A percentile compares a stretch with the other conserved stretches of the same genome.
These are phyloP conservation scores for Thymelicus acteon DNA, from an alignment of 2,888 invertebrate species.

Conservation along the genomic window DNA sequence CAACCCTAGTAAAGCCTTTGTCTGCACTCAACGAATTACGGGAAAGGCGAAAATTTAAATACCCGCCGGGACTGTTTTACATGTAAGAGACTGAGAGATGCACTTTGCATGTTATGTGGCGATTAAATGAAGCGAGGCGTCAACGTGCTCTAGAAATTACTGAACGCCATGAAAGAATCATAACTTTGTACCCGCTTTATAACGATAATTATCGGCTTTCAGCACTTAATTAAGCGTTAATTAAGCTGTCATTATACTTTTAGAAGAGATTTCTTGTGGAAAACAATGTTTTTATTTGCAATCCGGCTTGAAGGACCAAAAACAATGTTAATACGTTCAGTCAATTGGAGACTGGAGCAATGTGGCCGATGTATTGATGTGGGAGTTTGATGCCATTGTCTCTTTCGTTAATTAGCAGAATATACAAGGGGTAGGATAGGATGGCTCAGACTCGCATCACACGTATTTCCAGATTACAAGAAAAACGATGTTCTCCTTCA, in stretches of 20 bases:
- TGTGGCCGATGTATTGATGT: too few relatives aligned
- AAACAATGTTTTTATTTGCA: too few relatives aligned
- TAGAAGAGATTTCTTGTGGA: neutral
- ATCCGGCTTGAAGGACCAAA: too few relatives aligned
- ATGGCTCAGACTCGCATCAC: too few relatives aligned
- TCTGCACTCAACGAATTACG: slow-evolving; percentile 79
- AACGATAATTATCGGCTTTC: slow-evolving; percentile 31
- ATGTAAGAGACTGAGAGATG: slow-evolving; percentile 83
- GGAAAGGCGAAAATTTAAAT: slow-evolving; percentile 82
- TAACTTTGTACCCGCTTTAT: slow-evolving; percentile 41
- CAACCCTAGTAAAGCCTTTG: slow-evolving; percentile 61
- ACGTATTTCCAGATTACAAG: too few relatives aligned
- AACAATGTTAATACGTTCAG: too few relatives aligned
- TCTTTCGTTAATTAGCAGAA: too few relatives aligned
- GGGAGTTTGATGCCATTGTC: too few relatives aligned
- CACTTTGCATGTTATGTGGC: slow-evolving; percentile 79
- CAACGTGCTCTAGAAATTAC: slow-evolving; percentile 42
- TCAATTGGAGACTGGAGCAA: too few relatives aligned
- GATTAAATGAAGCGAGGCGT: slow-evolving; percentile 73
- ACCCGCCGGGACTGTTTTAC: slow-evolving; percentile 79
- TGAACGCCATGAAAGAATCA: slow-evolving; percentile 43
- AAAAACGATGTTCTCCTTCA: too few relatives aligned
- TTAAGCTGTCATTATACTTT: slow-evolving; percentile 13
- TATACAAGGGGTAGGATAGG: too few relatives aligned
- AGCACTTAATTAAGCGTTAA: neutral